Evolutionary conservation across 2,113 vertebrate species (phyloP).

Genomic region (Odocoileus virginianus): DNA sequence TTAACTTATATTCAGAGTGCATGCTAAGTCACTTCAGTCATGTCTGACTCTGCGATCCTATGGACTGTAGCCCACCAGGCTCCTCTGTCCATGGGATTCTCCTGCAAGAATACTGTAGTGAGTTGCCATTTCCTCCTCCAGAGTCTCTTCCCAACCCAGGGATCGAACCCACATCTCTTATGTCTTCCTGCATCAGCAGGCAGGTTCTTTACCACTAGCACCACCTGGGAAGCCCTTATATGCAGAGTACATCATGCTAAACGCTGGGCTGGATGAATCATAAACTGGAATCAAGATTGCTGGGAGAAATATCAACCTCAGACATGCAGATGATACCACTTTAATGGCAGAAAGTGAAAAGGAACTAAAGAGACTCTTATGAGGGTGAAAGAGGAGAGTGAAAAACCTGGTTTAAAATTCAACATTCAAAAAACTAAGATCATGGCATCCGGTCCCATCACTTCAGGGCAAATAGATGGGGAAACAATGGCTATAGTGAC

Average conservation of each 20-base stretch:
- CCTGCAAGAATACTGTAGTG: neutral
- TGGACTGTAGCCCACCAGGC: accelerated
- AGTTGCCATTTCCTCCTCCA: neutral
- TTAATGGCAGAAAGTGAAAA: neutral
- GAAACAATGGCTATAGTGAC: neutral
- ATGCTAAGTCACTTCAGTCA: neutral
- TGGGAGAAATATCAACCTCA: neutral
- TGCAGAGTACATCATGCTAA: neutral
- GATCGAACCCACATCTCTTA: neutral
- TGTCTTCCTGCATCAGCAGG: neutral
- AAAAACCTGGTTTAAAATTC: neutral
- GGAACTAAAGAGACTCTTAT: neutral
- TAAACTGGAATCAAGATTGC: neutral
- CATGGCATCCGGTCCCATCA: neutral
- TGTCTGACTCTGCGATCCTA: neutral
- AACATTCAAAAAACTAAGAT: neutral
- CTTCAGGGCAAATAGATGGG: neutral
- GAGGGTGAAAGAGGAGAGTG: neutral
- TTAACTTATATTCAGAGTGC: neutral
- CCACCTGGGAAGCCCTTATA: neutral
- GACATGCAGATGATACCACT: neutral
- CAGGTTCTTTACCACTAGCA: neutral
- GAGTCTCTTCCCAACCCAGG: neutral
- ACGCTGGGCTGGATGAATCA: neutral
- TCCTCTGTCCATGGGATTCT: neutral